Percentiles rank a stretch among this genome's conserved stretches.
Evolutionary conservation across 2,797 vertebrate species (phyloP).

Genomic region (Hyperoplus lanceolatus): DNA sequence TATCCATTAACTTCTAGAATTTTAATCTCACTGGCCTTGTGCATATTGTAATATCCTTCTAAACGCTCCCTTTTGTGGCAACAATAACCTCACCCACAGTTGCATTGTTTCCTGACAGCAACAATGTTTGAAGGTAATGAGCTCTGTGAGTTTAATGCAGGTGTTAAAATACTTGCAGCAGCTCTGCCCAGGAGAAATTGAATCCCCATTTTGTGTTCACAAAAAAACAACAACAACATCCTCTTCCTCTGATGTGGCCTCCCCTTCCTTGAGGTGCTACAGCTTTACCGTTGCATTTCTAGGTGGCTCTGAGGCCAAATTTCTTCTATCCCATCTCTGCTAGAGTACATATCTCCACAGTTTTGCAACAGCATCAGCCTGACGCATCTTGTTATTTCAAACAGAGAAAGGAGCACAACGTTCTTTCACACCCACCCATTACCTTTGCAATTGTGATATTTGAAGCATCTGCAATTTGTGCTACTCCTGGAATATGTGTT

Average conservation of each 20-base stretch:
- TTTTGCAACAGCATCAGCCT: slow-evolving; percentile 39
- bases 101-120: slow-evolving; percentile 48
- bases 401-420: slow-evolving; percentile 39
- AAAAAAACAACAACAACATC: slow-evolving; percentile 24
- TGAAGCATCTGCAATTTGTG: slow-evolving; percentile 15
- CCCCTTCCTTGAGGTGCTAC: slow-evolving; percentile 45
- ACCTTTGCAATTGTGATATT: slow-evolving; percentile 33
- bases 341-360: background rate
- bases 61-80: slow-evolving; percentile 46
- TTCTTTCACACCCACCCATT: slow-evolving; percentile 7
- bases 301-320: slow-evolving; percentile 42
- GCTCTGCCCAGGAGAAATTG: slow-evolving; percentile 4
- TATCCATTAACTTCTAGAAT: slow-evolving; percentile 32
- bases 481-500: slow-evolving; percentile 28
- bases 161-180: slow-evolving; percentile 44
- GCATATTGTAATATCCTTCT: slow-evolving; percentile 41
- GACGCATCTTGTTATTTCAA: slow-evolving; percentile 60
- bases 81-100: slow-evolving; percentile 43
- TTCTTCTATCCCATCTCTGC: slow-evolving; percentile 50
- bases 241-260: slow-evolving; percentile 11
- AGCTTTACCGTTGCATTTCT: slow-evolving; percentile 41
- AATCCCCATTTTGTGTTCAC: slow-evolving; percentile 11
- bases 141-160: slow-evolving; percentile 40
- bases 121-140: slow-evolving; percentile 54
- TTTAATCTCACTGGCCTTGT: slow-evolving; percentile 37